Conservation (phyloP, 1,140 invertebrate species). For the Drosophila miranda region DNA sequence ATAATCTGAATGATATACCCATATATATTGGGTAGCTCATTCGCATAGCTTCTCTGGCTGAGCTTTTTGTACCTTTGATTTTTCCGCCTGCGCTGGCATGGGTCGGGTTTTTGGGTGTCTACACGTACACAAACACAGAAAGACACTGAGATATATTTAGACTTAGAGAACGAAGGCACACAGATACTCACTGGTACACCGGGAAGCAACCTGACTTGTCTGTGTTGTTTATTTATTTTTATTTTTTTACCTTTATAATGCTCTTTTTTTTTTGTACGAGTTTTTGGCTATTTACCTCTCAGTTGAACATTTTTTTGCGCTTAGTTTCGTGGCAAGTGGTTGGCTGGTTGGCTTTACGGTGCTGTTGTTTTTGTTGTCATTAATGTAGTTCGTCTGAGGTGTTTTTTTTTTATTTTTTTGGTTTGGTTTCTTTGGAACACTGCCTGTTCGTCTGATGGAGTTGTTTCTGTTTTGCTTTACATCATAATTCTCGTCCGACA, state of each 20-base stretch:
- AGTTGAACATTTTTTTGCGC: slow-evolving; percentile 43
- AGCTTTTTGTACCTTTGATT: slow-evolving; percentile 36
- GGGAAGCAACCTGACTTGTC: slow-evolving; percentile 40
- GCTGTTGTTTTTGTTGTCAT: slow-evolving; percentile 32
- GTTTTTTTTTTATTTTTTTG: slow-evolving; percentile 23
- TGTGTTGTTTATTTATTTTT: not conserved
- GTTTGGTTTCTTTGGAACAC: slow-evolving; percentile 37
- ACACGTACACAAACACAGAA: slow-evolving; percentile 43
- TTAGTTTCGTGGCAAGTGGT: slow-evolving; percentile 21
- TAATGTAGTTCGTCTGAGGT: slow-evolving; percentile 36
- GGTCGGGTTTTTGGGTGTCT: slow-evolving; percentile 61
- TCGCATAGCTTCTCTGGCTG: slow-evolving; percentile 6
- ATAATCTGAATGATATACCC: no score
- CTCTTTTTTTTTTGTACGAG: slow-evolving; percentile 19
- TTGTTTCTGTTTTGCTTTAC: slow-evolving; percentile 50
- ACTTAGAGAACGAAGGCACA: slow-evolving; percentile 28
- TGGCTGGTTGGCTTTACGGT: slow-evolving; percentile 14
- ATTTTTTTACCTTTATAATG: slow-evolving; percentile 42
- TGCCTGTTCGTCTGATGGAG: slow-evolving; percentile 13
- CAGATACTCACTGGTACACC: slow-evolving; percentile 24
- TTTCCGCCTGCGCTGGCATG: slow-evolving; percentile 47
- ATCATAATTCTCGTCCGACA: slow-evolving; percentile 51
- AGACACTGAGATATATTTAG: slow-evolving; percentile 13
- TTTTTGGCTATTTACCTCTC: slow-evolving; percentile 45
- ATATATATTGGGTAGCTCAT: not conserved